Base-by-base conservation (phyloP, 2,113 vertebrate species). In the Percina caprodes region DNA sequence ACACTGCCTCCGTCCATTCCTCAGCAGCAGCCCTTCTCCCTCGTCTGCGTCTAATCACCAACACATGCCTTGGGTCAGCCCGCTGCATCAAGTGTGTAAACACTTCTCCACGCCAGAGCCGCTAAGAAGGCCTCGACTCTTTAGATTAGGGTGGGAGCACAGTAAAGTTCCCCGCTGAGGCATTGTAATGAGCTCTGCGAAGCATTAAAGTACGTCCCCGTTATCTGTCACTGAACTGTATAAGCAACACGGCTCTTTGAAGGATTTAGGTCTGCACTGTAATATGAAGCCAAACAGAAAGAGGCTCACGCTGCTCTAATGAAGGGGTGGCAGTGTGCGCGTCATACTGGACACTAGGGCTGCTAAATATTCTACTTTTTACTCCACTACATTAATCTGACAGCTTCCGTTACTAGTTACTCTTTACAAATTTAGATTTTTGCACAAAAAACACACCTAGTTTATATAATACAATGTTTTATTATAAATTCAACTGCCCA, bases 141-240 rank as follows among this genome's bases (percentile, higher is more conserved):
- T 69, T 30, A 59, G 70, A 83, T 80, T 42, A 78, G 69, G 30
- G 80, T 45, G 70, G 75, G 73, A 62, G 59, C 71, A 19, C 23
- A 61, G 85, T 55, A 24, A 73, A 74, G 70, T 83, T 79, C 42
- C 71, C 72, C 72, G 80, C 88, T 82, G 81, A 85, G 75, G 63
- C 79, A 62, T 80, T 69, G 71, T 89, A 91, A 91, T 91, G 84
- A 92, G 84, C 84, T 85, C 73, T 61, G 77, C 39, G 6, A 69
- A 85, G 81, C 74, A 74, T 72, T 85, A 84, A 86, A 85, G 82
- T 74, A 46, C 59, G 58, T 45, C 60, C 56, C 56, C 48, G 52
- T 70, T 86, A 80, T 82, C 80, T 55, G 71, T 54, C 70, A 5
- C 58, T 52, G 61, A 72, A 79, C 62, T 84, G 77, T 77, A 73